Evolutionary conservation across 2,888 invertebrate species (phyloP), one percentile per base, ranked within the genome.

Genomic region (Agrypnus murinus): DNA sequence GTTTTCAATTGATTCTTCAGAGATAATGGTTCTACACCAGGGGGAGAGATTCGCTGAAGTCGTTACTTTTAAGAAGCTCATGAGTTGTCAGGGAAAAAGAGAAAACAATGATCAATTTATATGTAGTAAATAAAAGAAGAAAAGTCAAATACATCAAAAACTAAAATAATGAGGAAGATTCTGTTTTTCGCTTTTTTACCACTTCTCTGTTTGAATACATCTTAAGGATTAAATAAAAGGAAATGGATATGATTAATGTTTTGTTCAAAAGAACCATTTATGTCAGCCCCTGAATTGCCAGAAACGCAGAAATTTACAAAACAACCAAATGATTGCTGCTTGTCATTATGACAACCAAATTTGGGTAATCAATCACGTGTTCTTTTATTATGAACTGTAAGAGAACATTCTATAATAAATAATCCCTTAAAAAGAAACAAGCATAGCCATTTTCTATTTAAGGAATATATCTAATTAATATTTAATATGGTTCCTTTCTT

Each of bases 1-100:
- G 65, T 50, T 66, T 67, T 72, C 72, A 75, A 75, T 75, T 75
- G 75, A 75, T 74, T 75, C 75, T 74, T 73, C 62, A 65, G 64
- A 71, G 69, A 73, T 75, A 73, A 71, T 75, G 57, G 69, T 62
- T 60, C 67, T 71, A 65, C 34, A 34, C 36, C 34, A 15, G 55
- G 50, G 36, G 50, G 17, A 53, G 36, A 55, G 55, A 55, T 55
- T 55, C 36, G 55, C 55, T 55, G 55, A 55, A 55, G 55, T 36
- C 36, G 55, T 55, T 32, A 55, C 36, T 55, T 36, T 14, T 55
- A 17, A 55, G 36, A 15, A 15, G 36, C 36, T 12, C 38, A 38
- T 36, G 36, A 14, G 17, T 34, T 34, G 55, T 55, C 55, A 31
- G 19, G 6, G 17, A 14, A 34, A 5, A 25, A 36, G 7, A 1